phyloP scores from a whole-genome alignment of 2,888 invertebrate genomes.

The Diadegma fenestrale region DNA sequence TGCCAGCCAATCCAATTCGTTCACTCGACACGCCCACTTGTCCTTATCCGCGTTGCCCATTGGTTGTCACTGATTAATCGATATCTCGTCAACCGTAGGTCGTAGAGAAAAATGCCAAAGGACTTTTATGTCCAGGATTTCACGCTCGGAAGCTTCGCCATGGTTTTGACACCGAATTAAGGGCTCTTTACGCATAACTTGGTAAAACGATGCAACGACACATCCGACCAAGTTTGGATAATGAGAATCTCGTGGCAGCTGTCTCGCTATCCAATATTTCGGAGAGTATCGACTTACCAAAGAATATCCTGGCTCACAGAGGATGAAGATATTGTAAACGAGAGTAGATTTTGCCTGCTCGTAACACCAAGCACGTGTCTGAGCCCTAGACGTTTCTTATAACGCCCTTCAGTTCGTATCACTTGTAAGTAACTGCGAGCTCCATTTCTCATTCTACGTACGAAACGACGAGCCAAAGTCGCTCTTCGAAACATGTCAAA shows the following conservation, averaged over 20 bases:
- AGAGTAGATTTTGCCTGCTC: constrained; percentile 25
- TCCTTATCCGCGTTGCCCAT: not conserved
- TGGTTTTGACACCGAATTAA: not conserved
- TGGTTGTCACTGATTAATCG: not conserved
- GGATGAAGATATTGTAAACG: constrained; percentile 42
- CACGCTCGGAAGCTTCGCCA: not conserved
- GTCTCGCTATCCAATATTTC: constrained; percentile 77
- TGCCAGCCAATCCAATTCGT: not conserved
- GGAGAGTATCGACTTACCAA: constrained; percentile 80
- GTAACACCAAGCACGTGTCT: not conserved
- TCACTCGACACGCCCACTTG: not conserved
- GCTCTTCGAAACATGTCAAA: constrained; percentile 3
- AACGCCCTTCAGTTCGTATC: not conserved
- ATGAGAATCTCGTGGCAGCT: constrained; percentile 73
- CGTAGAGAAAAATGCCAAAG: not conserved
- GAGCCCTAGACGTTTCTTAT: not conserved
- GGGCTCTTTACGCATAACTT: not conserved
- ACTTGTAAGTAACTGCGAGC: constrained; percentile 4
- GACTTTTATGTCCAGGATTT: not conserved
- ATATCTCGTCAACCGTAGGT: not conserved
- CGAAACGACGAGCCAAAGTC: not conserved
- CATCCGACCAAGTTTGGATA: constrained; percentile 76
- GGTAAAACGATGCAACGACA: constrained; percentile 36
- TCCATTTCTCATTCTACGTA: not conserved
- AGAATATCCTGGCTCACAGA: constrained; percentile 75